Base-by-base conservation (phyloP, 1,140 invertebrate genomes). In the Polyergus mexicanus region DNA sequence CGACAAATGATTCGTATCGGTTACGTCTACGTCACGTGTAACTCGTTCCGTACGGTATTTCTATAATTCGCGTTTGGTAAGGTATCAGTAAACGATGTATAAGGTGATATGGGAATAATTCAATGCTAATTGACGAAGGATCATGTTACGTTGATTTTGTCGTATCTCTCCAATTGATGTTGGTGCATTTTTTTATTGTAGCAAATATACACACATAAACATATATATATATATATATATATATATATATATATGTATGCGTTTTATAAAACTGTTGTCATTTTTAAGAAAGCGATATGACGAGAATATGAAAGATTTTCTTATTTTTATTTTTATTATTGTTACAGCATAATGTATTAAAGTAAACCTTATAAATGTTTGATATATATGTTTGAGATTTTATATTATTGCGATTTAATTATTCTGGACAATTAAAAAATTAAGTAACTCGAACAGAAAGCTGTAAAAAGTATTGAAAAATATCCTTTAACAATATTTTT, bases 1-100 rank as follows among this genome's bases (percentile, higher is more conserved):
- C 51, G 44, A 80, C 76, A 54, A 80, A 80, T 68, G 62, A 78
- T 32, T 66, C 41, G 41, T 66, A 68, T 80, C 76, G 44, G 76
- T 80, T 80, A 80, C 76, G 62, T 54, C 28, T 32, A 7, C 41
- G 44, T 51, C 28, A n/a, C 32, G 41, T 38, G 38, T 35, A 66
- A 66, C 75, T 16, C 22, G n/a, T 68, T 78, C 44, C 25, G 35
- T 32, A 19, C 7, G n/a, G 44, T 80, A 47, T 80, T 35, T 51
- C 32, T 25, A 66, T 54, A 51, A 78, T 78, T 32, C 47, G 4
- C 32, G 8, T 56, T 76, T 32, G 58, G 54, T 32, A 38, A 58
- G n/a, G n/a, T 44, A 63, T 62, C 56, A 32, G 58, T 11, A 32
- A 76, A 11, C 7, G 8, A 44, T n/a, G 22, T 11, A 51, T 19